Conservation (phyloP, 2,888 invertebrate species). For the Drosophila longiperda region DNA sequence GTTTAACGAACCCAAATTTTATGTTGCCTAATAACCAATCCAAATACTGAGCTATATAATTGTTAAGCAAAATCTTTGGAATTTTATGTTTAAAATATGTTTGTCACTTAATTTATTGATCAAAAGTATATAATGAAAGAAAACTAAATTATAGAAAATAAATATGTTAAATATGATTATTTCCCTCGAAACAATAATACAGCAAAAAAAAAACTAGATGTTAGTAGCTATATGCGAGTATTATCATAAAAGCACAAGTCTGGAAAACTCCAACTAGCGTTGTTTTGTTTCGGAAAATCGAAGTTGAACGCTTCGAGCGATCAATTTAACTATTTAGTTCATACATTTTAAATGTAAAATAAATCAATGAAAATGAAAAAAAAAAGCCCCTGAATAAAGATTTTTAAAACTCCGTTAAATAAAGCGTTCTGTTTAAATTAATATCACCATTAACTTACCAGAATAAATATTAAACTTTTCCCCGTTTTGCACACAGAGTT, state of each 20-base stretch:
- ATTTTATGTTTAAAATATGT: slow-evolving; percentile 31
- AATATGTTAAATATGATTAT: slow-evolving; percentile 46
- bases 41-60: slow-evolving; percentile 34
- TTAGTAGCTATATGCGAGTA: slow-evolving; percentile 48
- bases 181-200: slow-evolving; percentile 48
- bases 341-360: slow-evolving; percentile 75
- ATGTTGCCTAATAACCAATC: slow-evolving; percentile 18
- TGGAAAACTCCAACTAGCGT: slow-evolving; percentile 27
- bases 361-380: slow-evolving; percentile 47
- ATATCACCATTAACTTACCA: slow-evolving; percentile 1
- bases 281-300: slow-evolving; percentile 34
- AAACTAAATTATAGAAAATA: slow-evolving; percentile 37
- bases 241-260: slow-evolving; percentile 44
- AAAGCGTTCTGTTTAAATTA: background rate
- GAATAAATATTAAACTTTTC: background rate
- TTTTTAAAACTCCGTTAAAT: slow-evolving; percentile 71
- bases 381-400: slow-evolving; percentile 65
- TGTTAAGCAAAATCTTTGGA: slow-evolving; percentile 25
- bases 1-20: slow-evolving; percentile 13
- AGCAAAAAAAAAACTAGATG: slow-evolving; percentile 27
- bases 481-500: background rate
- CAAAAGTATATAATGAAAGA: slow-evolving; percentile 51
- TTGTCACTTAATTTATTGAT: slow-evolving; percentile 47
- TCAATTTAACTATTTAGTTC: slow-evolving; percentile 45
- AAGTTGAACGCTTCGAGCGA: slow-evolving; percentile 39